A percentile compares a stretch with the other conserved stretches of the same genome.
Conservation (phyloP, 2,113 vertebrate species). For the Callopanchax toddi region DNA sequence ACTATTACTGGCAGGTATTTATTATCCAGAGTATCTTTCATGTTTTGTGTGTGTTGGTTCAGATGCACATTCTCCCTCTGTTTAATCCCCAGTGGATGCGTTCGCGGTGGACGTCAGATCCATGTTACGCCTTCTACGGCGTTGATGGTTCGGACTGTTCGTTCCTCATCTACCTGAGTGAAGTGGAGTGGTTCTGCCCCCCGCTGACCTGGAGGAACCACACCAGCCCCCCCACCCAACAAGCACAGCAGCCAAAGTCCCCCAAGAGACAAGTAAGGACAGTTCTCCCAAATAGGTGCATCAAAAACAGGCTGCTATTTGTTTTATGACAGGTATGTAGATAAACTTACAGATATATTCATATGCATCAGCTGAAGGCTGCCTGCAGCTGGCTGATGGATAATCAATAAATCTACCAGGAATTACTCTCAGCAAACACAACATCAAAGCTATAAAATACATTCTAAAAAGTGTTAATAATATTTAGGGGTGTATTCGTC, state of each 20-base stretch:
- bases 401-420: slow-evolving; percentile 2
- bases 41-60: not conserved
- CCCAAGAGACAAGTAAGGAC: slow-evolving; percentile 84
- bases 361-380: not conserved
- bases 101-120: slow-evolving; percentile 96
- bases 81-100: slow-evolving; percentile 90
- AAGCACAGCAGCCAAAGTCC: slow-evolving; percentile 48
- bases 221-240: slow-evolving; percentile 74
- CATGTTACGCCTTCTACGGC: slow-evolving; percentile 96
- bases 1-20: too few species aligned
- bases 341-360: not conserved
- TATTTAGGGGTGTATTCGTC: too few species aligned
- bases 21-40: too few species aligned
- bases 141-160: slow-evolving; percentile 98
- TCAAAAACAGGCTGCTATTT: not conserved
- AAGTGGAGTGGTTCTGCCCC: slow-evolving; percentile 98
- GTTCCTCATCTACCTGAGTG: slow-evolving; percentile 96
- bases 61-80: not conserved
- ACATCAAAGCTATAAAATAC: not conserved
- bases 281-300: not conserved
- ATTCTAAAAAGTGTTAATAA: too few species aligned
- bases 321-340: too few species aligned
- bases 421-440: slow-evolving; percentile 1
- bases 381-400: slow-evolving; percentile 2
- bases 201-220: slow-evolving; percentile 89